phyloP scores from a whole-genome alignment of 2,113 vertebrate genomes.

The Campylorhamphus procurvoides region DNA sequence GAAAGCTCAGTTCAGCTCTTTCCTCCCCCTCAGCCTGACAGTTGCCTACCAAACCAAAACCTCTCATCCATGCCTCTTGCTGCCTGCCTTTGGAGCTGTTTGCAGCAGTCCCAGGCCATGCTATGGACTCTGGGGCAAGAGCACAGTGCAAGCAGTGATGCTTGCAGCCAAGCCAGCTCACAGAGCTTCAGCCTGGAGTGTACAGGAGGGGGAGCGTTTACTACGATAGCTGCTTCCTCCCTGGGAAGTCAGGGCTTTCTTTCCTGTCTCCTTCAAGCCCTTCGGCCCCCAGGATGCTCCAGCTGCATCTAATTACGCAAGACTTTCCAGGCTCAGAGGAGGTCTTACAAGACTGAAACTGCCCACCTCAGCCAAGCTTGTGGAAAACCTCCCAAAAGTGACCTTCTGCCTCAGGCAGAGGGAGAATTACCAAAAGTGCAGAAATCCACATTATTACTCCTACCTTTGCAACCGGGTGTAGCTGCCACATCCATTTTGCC shows the following conservation, averaged over 20 bases:
- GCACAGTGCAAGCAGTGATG: accelerated
- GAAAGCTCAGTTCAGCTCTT: neutral
- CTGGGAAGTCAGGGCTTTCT: neutral
- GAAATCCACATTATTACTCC: neutral
- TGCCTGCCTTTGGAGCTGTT: neutral
- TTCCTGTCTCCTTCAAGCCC: neutral
- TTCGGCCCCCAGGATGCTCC: neutral
- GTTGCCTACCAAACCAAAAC: neutral
- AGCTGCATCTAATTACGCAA: neutral
- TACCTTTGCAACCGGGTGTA: neutral
- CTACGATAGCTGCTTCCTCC: neutral
- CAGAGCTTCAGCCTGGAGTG: neutral
- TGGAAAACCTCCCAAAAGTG: neutral
- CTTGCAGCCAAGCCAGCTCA: neutral
- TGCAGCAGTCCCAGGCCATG: neutral
- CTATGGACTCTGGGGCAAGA: neutral
- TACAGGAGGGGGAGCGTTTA: neutral
- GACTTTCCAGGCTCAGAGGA: neutral
- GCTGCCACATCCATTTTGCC: neutral
- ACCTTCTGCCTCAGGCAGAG: neutral
- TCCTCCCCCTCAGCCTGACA: neutral
- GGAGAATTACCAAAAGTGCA: neutral
- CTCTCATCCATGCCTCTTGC: neutral
- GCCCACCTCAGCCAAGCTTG: neutral
- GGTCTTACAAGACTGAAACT: neutral